phyloP scores from a whole-genome alignment of 2,888 invertebrate species.

The Oxystoma pomonae region DNA sequence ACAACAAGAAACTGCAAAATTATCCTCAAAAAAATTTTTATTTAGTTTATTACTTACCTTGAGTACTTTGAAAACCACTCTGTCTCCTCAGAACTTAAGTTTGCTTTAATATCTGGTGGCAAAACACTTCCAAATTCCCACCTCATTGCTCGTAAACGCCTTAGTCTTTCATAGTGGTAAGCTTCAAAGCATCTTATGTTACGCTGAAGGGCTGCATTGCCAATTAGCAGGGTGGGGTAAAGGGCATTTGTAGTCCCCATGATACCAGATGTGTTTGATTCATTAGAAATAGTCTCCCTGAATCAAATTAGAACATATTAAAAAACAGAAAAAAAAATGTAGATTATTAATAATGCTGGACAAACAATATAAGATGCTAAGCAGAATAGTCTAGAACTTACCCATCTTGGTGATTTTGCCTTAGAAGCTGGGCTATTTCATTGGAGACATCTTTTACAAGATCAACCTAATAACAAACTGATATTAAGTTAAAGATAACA shows the following conservation, averaged over 20 bases:
- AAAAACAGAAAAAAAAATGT: neutral
- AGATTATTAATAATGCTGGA: conserved; percentile 15
- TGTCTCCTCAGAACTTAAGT: conserved; percentile 76
- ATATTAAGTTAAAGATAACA: conserved; percentile 11
- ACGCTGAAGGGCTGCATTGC: conserved; percentile 82
- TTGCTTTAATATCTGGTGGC: conserved; percentile 76
- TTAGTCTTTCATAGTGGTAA: conserved; percentile 77
- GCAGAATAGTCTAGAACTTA: too few relatives aligned
- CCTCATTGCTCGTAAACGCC: conserved; percentile 76
- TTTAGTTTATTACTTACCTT: conserved; percentile 41
- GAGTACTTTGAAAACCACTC: conserved; percentile 89
- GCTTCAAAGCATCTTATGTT: conserved; percentile 87
- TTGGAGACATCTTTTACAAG: conserved; percentile 76
- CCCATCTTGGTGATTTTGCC: conserved; percentile 84
- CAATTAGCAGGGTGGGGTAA: conserved; percentile 73
- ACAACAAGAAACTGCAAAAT: too few relatives aligned
- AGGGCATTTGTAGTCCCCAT: conserved; percentile 14
- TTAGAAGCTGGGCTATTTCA: conserved; percentile 80
- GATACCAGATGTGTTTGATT: conserved; percentile 19
- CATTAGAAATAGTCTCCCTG: conserved; percentile 24
- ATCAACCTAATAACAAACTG: conserved; percentile 62
- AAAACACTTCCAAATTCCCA: conserved; percentile 96
- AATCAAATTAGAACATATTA: conserved; percentile 12
- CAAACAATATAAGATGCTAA: too few relatives aligned
- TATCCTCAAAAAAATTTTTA: neutral